Percentiles rank a stretch among this genome's conserved stretches.
phyloP scores from a whole-genome alignment of 1,140 invertebrate genomes.

The Chironomus tepperi region DNA sequence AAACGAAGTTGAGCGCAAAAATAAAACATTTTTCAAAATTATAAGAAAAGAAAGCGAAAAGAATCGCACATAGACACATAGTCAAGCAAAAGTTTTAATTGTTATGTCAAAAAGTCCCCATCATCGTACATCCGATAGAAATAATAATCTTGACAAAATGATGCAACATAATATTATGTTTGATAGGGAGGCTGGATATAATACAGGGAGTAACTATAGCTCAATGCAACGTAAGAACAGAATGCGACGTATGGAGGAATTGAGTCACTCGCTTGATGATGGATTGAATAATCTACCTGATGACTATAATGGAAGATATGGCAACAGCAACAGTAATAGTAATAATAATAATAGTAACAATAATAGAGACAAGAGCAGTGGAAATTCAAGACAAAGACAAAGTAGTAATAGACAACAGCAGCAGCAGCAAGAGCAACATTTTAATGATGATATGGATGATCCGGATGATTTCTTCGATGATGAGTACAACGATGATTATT shows the following conservation, averaged over 20 bases:
- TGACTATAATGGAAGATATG: background rate
- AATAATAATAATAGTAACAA: background rate
- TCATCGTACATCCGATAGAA: conserved; percentile 12
- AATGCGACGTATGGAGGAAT: background rate
- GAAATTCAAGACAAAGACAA: no score
- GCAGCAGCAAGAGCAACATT: background rate
- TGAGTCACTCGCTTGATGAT: background rate
- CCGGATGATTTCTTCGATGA: background rate
- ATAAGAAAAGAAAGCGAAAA: background rate
- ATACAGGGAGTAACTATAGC: background rate
- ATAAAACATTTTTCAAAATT: background rate
- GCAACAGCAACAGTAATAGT: background rate
- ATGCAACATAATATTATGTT: conserved; percentile 19
- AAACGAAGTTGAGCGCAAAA: background rate
- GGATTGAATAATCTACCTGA: background rate
- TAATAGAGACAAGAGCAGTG: no score
- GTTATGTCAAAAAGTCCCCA: conserved; percentile 10
- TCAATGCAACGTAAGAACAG: conserved; percentile 3
- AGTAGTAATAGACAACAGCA: background rate
- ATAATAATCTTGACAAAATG: background rate
- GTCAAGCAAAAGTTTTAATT: background rate
- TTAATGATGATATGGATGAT: background rate
- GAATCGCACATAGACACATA: background rate
- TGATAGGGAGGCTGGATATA: conserved; percentile 19
- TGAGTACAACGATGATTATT: background rate